Conservation (phyloP, 2,888 invertebrate species). For the Apamea epomidion region DNA sequence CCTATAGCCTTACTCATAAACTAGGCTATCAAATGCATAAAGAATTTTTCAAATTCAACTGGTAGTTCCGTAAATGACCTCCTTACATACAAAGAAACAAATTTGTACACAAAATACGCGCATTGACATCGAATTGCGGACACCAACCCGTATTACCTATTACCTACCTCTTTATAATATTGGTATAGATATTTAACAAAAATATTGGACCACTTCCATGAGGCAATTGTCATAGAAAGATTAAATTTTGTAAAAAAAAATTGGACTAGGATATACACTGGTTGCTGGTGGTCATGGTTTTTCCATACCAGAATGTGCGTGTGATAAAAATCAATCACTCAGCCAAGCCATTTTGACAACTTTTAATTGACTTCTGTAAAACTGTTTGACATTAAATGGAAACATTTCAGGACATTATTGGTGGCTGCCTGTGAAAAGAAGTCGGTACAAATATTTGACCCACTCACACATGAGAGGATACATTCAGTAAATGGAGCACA, state of each 20-base stretch:
- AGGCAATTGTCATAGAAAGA: neutral
- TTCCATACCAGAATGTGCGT: neutral
- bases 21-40: no score
- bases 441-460: conserved; percentile 96
- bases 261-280: neutral
- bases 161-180: no score
- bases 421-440: conserved; percentile 98
- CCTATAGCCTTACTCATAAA: no score
- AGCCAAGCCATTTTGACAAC: neutral
- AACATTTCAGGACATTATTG: conserved; percentile 92
- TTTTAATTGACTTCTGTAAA: neutral
- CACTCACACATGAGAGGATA: conserved; percentile 94
- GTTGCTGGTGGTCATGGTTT: neutral
- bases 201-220: neutral
- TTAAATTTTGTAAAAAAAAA: neutral
- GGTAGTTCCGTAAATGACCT: no score
- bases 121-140: no score
- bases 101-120: no score
- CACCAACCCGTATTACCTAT: no score
- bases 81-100: no score
- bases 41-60: no score
- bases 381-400: neutral
- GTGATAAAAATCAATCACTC: neutral
- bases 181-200: neutral
- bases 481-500: conserved; percentile 95